Percentiles rank a stretch among this genome's conserved stretches.
These are phyloP conservation scores for Psilanteris sp. DNA, from an alignment of 1,140 invertebrate genomes.

Conservation along the genomic window DNA sequence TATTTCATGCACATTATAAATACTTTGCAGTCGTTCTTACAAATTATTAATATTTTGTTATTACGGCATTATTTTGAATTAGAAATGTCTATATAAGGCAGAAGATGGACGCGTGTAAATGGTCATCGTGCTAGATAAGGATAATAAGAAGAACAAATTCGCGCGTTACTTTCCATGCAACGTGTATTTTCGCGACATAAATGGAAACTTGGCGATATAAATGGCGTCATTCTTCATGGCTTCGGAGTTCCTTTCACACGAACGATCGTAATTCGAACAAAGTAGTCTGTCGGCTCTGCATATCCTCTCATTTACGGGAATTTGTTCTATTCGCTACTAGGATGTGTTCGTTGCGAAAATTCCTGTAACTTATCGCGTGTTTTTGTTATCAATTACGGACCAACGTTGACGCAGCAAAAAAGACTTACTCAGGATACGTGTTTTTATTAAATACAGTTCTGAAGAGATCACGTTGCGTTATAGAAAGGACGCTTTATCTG, in stretches of 20 bases:
- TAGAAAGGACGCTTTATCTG: conserved; percentile 16
- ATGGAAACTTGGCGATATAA: conserved; percentile 52
- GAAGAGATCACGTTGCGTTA: conserved; percentile 21
- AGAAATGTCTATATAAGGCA: conserved; percentile 21
- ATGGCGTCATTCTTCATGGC: conserved; percentile 51
- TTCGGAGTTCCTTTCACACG: conserved; percentile 43
- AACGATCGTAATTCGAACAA: conserved; percentile 49
- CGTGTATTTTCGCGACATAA: conserved; percentile 35
- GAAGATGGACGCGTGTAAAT: conserved; percentile 3
- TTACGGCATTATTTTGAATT: too few species aligned
- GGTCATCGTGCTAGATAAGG: conserved; percentile 17
- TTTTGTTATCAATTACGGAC: conserved; percentile 22
- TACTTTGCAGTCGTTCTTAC: too few species aligned
- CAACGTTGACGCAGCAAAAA: conserved; percentile 15
- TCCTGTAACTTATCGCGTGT: neutral
- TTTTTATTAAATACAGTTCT: conserved; percentile 37
- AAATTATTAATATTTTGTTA: too few species aligned
- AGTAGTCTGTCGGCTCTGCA: conserved; percentile 28
- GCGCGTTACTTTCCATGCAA: conserved; percentile 38
- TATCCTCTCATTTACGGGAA: conserved; percentile 33
- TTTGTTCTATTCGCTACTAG: neutral
- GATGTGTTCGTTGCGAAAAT: conserved; percentile 5
- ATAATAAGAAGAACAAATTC: conserved; percentile 30
- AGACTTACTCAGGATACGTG: neutral
- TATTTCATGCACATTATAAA: too few species aligned